phyloP scores from a whole-genome alignment of 2,113 vertebrate species.

The Peucedramus taeniatus region DNA sequence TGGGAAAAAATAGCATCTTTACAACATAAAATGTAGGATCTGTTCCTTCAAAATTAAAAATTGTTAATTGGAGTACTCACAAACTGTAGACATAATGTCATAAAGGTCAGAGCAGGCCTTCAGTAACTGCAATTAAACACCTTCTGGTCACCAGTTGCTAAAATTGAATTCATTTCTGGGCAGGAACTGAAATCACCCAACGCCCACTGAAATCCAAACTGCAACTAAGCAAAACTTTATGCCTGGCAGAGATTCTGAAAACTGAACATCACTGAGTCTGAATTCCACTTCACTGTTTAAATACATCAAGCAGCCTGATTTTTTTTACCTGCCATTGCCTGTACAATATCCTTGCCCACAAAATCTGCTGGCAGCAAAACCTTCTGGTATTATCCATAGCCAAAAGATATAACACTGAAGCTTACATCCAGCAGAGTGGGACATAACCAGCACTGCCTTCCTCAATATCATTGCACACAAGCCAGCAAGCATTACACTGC shows the following conservation, averaged over 20 bases:
- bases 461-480: not conserved
- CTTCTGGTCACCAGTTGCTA: not conserved
- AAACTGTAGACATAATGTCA: not conserved
- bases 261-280: not conserved
- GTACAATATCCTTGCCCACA: not conserved
- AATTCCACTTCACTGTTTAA: not conserved
- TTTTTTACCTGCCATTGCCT: not conserved
- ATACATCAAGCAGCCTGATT: not conserved
- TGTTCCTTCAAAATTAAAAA: not conserved
- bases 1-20: not conserved
- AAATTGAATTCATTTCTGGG: not conserved
- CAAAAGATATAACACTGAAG: not conserved
- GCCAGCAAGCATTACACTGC: not conserved
- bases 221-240: not conserved
- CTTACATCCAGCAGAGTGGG: not conserved
- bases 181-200: not conserved
- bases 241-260: not conserved
- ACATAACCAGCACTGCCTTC: not conserved
- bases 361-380: not conserved
- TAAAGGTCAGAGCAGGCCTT: not conserved
- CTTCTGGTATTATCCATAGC: not conserved
- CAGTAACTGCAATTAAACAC: not conserved
- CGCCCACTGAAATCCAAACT: not conserved
- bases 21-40: not conserved
- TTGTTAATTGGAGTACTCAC: not conserved